phyloP scores from a whole-genome alignment of 2,888 invertebrate species.

The Sminthurides aquaticus region DNA sequence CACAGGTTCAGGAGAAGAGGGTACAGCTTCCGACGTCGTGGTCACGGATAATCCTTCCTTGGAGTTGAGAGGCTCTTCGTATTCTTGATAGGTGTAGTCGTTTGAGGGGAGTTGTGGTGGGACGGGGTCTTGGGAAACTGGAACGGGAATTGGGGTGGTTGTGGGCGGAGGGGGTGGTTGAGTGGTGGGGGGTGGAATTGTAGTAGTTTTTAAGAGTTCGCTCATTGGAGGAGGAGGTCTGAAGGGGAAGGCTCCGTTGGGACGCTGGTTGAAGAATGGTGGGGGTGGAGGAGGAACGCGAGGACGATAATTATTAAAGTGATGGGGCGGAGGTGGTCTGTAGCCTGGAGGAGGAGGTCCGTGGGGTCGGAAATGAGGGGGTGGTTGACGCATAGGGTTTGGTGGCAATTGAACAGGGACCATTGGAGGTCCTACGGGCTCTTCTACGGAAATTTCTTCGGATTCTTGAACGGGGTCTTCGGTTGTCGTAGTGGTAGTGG shows the following conservation, averaged over 20 bases:
- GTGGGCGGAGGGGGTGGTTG: not conserved
- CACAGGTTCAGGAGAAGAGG: conserved; percentile 1
- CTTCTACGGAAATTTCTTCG: conserved; percentile 16
- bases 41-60: not conserved
- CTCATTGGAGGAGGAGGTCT: conserved; percentile 37
- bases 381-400: conserved; percentile 6
- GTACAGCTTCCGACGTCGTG: not conserved
- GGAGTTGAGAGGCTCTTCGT: conserved; percentile 1
- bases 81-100: conserved; percentile 8
- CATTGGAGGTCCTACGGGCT: conserved; percentile 24
- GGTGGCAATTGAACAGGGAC: conserved; percentile 23
- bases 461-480: conserved; percentile 1
- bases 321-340: conserved; percentile 24
- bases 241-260: conserved; percentile 30
- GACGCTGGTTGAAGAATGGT: conserved; percentile 23
- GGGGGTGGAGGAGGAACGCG: conserved; percentile 16
- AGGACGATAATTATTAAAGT: conserved; percentile 18
- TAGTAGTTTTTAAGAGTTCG: conserved; percentile 30
- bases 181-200: conserved; percentile 10
- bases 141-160: not conserved
- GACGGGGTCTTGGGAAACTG: not conserved
- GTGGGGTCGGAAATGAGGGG: conserved; percentile 14
- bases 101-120: conserved; percentile 2
- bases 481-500: not conserved
- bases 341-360: conserved; percentile 9